These are phyloP conservation scores for Zaprionus ghesquierei DNA, from an alignment of 1,140 invertebrate species.

Conservation along the genomic window DNA sequence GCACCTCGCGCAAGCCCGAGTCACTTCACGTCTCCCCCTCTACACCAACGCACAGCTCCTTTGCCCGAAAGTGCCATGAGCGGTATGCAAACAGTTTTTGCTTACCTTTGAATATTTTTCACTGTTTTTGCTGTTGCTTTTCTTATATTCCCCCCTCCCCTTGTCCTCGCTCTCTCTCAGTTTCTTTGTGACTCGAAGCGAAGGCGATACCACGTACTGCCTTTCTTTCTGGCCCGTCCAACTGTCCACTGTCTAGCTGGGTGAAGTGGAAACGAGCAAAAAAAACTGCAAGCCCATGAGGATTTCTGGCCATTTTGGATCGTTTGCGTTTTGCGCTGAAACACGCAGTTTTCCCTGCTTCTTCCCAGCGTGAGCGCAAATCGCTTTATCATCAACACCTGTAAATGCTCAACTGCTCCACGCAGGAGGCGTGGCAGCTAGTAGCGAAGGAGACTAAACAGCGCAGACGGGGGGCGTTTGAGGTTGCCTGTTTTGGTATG, in stretches of 20 bases:
- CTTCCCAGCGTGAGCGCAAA: conserved; percentile 27
- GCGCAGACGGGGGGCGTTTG: not conserved
- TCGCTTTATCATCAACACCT: conserved; percentile 67
- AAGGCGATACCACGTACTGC: not conserved
- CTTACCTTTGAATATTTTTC: conserved; percentile 28
- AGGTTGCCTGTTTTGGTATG: conserved; percentile 7
- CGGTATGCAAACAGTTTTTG: conserved; percentile 34
- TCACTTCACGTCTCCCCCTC: not conserved
- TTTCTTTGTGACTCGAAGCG: not conserved
- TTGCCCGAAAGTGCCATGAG: not conserved
- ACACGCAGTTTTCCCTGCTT: conserved; percentile 36
- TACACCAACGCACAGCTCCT: too few relatives aligned
- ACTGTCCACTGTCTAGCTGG: not conserved
- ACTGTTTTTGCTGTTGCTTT: not conserved
- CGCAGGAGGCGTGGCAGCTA: not conserved
- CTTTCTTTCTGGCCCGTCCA: not conserved
- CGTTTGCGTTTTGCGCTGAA: conserved; percentile 45
- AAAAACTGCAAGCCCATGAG: conserved; percentile 16
- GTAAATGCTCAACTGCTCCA: conserved; percentile 6
- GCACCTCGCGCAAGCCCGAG: not conserved
- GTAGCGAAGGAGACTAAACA: too few relatives aligned
- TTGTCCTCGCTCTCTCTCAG: not conserved
- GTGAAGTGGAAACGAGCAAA: not conserved
- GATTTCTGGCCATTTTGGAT: conserved; percentile 23
- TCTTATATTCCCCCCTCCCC: not conserved